Evolutionary conservation across 2,888 invertebrate species (phyloP).

Genomic region (Eilema griseolum): DNA sequence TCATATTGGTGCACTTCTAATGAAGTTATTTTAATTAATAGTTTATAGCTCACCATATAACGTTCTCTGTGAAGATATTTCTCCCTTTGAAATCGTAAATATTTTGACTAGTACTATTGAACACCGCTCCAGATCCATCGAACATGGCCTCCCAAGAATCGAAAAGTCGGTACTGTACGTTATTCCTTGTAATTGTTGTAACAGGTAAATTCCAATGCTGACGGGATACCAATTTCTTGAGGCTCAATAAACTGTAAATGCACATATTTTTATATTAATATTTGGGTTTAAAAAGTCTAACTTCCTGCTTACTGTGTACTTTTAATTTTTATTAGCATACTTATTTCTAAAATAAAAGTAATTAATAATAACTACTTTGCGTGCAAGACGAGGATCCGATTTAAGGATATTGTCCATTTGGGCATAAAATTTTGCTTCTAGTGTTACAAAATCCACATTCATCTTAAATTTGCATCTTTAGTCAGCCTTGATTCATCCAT

Average conservation of each 20-base stretch:
- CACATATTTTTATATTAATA: background rate
- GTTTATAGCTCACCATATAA: conserved; percentile 11
- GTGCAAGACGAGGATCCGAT: no score
- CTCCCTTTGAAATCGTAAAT: conserved; percentile 73
- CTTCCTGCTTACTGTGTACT: background rate
- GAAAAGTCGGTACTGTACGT: conserved; percentile 64
- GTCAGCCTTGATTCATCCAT: conserved; percentile 2
- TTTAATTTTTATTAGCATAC: background rate
- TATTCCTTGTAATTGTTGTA: conserved; percentile 55
- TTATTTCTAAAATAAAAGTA: background rate
- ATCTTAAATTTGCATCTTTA: background rate
- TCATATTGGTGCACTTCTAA: no score
- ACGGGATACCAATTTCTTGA: conserved; percentile 21
- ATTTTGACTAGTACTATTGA: conserved; percentile 36
- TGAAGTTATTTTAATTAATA: no score
- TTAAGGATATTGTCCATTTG: background rate
- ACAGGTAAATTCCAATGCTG: conserved; percentile 58
- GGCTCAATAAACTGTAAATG: conserved; percentile 19
- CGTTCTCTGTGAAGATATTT: conserved; percentile 67
- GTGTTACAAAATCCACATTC: background rate
- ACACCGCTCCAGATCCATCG: conserved; percentile 61
- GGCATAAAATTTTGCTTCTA: background rate
- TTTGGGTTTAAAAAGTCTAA: no score
- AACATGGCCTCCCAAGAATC: conserved; percentile 74
- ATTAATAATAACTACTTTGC: background rate